Evolutionary conservation across 2,113 vertebrate species (phyloP).

Genomic region (Athene cunicularia): DNA sequence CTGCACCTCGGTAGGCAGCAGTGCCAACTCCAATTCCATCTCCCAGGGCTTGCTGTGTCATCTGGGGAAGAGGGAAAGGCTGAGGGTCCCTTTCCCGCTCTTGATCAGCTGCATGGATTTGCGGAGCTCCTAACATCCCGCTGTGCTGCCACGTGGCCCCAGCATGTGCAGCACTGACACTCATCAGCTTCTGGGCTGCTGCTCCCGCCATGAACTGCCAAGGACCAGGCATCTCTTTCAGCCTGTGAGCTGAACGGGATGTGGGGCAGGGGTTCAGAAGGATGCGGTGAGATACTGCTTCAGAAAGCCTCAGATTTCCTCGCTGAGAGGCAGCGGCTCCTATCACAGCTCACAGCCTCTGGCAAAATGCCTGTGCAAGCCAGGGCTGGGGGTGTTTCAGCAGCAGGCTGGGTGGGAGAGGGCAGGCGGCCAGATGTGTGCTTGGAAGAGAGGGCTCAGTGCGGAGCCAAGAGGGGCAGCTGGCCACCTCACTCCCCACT

Average conservation of each 20-base stretch:
- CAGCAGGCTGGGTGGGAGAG: neutral
- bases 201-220: neutral
- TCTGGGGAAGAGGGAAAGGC: neutral
- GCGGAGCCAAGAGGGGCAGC: neutral
- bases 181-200: neutral
- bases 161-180: neutral
- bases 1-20: neutral
- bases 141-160: neutral
- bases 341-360: neutral
- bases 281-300: neutral
- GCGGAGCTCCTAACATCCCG: neutral
- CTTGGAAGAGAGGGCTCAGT: neutral
- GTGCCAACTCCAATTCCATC: neutral
- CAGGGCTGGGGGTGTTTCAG: neutral
- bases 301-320: neutral
- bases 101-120: neutral
- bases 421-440: constrained; percentile 17
- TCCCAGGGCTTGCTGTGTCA: neutral
- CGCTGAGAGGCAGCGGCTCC: neutral
- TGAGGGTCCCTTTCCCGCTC: neutral
- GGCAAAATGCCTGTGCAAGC: neutral
- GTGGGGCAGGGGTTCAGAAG: neutral
- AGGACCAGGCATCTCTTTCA: neutral
- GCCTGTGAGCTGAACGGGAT: neutral
- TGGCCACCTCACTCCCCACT: neutral